phyloP scores from a whole-genome alignment of 2,888 invertebrate genomes.

The Crepidodera aurea region DNA sequence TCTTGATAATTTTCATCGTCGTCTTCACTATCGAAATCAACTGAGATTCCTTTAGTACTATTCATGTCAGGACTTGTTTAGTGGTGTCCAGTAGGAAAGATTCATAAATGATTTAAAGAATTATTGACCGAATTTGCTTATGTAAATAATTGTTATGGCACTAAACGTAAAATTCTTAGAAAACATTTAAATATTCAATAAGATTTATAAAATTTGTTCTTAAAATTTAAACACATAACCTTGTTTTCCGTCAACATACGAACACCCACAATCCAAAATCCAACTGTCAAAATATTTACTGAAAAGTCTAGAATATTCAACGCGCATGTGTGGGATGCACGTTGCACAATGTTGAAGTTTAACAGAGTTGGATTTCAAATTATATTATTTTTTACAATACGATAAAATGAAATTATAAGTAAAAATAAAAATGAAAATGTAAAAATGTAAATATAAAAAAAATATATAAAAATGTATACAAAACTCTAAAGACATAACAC shows the following conservation, averaged over 20 bases:
- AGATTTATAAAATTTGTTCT: constrained; percentile 12
- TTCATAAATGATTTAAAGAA: constrained; percentile 20
- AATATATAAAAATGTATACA: too few species aligned
- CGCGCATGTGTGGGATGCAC: not conserved
- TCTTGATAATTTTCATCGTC: constrained; percentile 28
- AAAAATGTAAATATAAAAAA: too few species aligned
- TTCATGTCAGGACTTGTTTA: constrained; percentile 29
- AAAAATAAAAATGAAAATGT: too few species aligned
- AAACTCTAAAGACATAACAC: too few species aligned
- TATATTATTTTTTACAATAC: too few species aligned
- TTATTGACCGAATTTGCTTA: constrained; percentile 14
- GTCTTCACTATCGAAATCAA: constrained; percentile 24
- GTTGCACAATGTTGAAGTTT: too few species aligned
- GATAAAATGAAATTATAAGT: too few species aligned
- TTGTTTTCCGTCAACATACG: not conserved
- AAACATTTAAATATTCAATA: constrained; percentile 13
- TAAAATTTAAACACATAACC: constrained; percentile 25
- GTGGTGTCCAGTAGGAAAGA: constrained; percentile 11
- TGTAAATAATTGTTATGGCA: not conserved
- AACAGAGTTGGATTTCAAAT: too few species aligned
- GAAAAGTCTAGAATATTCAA: not conserved
- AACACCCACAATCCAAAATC: not conserved
- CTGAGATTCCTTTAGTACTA: constrained; percentile 20
- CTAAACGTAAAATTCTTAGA: not conserved
- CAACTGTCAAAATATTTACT: not conserved